Conservation (phyloP, 2,888 invertebrate species). For the Therioaphis trifolii region DNA sequence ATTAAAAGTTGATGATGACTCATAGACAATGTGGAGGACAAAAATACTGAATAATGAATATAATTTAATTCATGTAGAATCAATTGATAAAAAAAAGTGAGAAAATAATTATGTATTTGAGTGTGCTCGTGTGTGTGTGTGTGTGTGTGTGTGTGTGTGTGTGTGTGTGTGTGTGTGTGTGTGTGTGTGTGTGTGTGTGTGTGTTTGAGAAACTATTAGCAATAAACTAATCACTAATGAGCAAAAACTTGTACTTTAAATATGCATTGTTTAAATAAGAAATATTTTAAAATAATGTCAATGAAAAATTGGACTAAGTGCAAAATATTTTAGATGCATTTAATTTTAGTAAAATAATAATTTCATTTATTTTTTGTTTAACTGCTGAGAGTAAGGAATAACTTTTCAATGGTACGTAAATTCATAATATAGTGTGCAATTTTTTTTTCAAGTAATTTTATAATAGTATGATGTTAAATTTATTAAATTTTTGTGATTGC, state of each 20-base stretch:
- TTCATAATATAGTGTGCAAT: slow-evolving; percentile 14
- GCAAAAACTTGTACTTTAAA: neutral
- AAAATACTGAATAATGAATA: no score
- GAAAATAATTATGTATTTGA: slow-evolving; percentile 6
- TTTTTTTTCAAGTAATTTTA: neutral
- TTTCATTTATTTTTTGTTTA: slow-evolving; percentile 30
- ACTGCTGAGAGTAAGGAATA: slow-evolving; percentile 36
- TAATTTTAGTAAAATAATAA: neutral
- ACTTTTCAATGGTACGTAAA: slow-evolving; percentile 46
- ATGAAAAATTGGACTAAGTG: no score
- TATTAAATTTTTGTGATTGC: neutral
- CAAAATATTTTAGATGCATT: neutral
- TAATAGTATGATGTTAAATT: neutral
- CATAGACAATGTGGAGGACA: slow-evolving; percentile 9
- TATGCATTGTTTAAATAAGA: no score
- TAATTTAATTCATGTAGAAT: neutral
- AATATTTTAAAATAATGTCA: no score
- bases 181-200: neutral
- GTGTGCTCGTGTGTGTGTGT: neutral
- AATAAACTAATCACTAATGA: neutral
- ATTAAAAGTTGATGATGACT: slow-evolving; percentile 15
- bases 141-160: neutral
- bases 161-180: no score
- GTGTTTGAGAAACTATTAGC: no score
- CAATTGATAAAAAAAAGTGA: slow-evolving; percentile 13